These are phyloP conservation scores for Anagyrus pseudococci DNA, from an alignment of 2,888 invertebrate species.

Conservation along the genomic window DNA sequence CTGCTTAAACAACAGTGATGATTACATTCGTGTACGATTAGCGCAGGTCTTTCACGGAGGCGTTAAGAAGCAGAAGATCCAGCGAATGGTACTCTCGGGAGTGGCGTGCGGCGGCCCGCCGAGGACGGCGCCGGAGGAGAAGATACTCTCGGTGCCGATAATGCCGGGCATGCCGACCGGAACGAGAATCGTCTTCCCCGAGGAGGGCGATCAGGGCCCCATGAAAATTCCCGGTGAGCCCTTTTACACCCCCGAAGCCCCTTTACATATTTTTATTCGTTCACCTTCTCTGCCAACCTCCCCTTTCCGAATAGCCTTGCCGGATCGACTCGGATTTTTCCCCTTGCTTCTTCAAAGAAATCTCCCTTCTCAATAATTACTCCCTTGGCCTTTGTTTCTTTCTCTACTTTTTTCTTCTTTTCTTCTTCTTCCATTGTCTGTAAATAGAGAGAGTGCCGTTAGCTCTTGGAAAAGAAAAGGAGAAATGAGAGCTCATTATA, in stretches of 20 bases:
- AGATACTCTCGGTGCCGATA: conserved; percentile 76
- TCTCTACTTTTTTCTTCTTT: too few relatives aligned
- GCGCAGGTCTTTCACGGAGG: conserved; percentile 73
- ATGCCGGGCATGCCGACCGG: conserved; percentile 77
- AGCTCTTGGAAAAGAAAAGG: too few relatives aligned
- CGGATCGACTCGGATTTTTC: background rate
- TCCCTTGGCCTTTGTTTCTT: too few relatives aligned
- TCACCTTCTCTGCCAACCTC: background rate
- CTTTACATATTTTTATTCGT: background rate
- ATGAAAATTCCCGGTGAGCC: conserved; percentile 70
- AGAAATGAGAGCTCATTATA: too few relatives aligned
- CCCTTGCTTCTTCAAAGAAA: too few relatives aligned
- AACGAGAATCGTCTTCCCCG: conserved; percentile 76
- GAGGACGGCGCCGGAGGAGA: conserved; percentile 73
- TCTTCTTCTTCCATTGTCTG: too few relatives aligned
- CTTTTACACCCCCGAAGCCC: too few relatives aligned
- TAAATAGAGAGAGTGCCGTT: too few relatives aligned
- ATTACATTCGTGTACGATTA: too few relatives aligned
- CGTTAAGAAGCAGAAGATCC: conserved; percentile 84
- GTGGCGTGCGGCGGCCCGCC: conserved; percentile 58
- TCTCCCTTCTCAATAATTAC: too few relatives aligned
- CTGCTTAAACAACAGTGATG: too few relatives aligned
- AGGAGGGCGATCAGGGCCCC: conserved; percentile 82
- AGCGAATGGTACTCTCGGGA: conserved; percentile 72
- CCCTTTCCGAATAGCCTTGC: background rate